Base-by-base conservation (phyloP, 2,113 vertebrate genomes). In the Vanacampus margaritifer region DNA sequence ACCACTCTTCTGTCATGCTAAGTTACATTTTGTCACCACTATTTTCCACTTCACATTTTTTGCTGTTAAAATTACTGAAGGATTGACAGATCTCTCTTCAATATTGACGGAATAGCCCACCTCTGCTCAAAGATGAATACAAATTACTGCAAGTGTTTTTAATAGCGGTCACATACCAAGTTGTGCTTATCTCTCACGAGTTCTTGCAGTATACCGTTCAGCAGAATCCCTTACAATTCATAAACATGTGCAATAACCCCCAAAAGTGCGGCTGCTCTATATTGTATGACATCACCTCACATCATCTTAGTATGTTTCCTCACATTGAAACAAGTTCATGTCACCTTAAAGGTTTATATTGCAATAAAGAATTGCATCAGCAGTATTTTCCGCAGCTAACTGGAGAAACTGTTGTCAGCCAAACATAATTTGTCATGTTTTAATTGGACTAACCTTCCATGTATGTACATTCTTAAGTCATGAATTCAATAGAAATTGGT, bases 351-450 rank as follows among this genome's bases (percentile, higher is more conserved):
- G 60, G 60, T 39, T 43, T 26, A 26, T 23, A 43, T 43, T 17
- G n/a, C 60, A 43, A 24, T 62, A 26, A 62, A 62, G 37, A 62
- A 43, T 62, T 26, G 60, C 60, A 62, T 62, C 60, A 43, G n/a
- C 26, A 57, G 14, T 5, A 41, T 17, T 43, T 62, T 62, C 37
- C 60, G 41, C 43, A 43, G 60, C 24, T 14, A 43, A 43, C 5
- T 16, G 23, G 39, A 39, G n/a, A 26, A 43, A 26, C 5, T 17
- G 48, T 9, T 32, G 54, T 57, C 54, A 57, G 54, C 54, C 14
- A 37, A 59, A 59, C 28, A 56, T 56, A 58, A 35, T 36, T 36
- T 58, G 32, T 59, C 57, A 37, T 59, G 32, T 36, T 59, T 36
- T 16, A 59, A 32, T 1, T 2, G 9, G 19, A n/a, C 19, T 37